These are phyloP conservation scores for Oligia latruncula DNA, from an alignment of 2,888 invertebrate species.

Conservation along the genomic window DNA sequence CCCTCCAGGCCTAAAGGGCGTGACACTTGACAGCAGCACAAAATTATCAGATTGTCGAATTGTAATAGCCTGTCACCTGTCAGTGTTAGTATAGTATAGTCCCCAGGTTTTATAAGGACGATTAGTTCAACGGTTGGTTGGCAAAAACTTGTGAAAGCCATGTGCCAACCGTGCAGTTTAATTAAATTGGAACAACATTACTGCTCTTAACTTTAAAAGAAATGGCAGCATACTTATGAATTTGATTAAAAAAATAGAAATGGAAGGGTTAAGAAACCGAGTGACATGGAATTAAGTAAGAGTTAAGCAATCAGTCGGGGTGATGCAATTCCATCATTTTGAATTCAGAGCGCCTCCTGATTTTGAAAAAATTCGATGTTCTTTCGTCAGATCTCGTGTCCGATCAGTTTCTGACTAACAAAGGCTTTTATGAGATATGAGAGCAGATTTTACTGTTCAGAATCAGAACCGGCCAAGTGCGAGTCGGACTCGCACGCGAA, in stretches of 20 bases:
- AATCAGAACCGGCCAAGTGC: no score
- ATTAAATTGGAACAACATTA: slow-evolving; percentile 2
- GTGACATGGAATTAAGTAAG: not conserved
- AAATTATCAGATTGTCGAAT: not conserved
- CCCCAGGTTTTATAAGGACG: not conserved
- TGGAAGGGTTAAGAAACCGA: not conserved
- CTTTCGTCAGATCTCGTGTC: not conserved
- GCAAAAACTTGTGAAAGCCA: not conserved
- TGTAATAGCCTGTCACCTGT: not conserved
- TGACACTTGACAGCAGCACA: no score
- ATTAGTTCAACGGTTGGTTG: not conserved
- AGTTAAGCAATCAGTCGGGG: slow-evolving; percentile 3
- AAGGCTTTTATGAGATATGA: not conserved
- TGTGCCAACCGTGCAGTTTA: not conserved
- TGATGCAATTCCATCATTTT: not conserved
- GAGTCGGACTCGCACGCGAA: no score
- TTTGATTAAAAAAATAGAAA: slow-evolving; percentile 8
- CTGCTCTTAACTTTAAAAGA: not conserved
- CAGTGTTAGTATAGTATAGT: not conserved
- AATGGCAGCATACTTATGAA: slow-evolving; percentile 13
- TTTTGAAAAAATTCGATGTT: not conserved
- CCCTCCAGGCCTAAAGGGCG: no score
- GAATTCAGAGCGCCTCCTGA: not conserved
- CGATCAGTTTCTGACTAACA: not conserved
- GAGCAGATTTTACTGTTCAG: not conserved